A percentile compares a stretch with the other conserved stretches of the same genome.
Evolutionary conservation across 2,113 vertebrate species (phyloP).

Genomic region (Eubucco bourcierii): DNA sequence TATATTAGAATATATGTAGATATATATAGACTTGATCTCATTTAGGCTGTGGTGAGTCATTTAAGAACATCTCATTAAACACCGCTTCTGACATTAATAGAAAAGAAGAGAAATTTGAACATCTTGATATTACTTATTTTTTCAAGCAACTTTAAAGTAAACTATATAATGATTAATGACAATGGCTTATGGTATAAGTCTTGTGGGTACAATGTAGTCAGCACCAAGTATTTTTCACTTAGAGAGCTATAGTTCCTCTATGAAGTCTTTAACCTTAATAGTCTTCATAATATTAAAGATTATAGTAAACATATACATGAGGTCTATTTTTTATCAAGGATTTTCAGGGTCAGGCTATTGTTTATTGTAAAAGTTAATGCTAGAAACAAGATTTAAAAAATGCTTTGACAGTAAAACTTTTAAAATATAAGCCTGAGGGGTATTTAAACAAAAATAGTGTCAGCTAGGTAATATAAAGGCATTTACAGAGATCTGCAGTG

Average conservation of each 20-base stretch:
- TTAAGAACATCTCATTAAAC: neutral
- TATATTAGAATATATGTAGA: neutral
- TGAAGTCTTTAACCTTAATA: neutral
- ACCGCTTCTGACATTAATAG: neutral
- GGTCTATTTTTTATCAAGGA: neutral
- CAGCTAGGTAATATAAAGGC: neutral
- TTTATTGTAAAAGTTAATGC: neutral
- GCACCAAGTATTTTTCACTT: neutral
- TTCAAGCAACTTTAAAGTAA: constrained; percentile 1
- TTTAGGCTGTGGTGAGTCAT: neutral
- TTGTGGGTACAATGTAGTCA: neutral
- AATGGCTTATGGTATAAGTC: neutral
- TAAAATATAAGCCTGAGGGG: neutral
- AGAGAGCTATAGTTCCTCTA: neutral
- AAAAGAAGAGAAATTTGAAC: neutral
- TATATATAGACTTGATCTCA: neutral
- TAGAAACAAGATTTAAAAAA: neutral
- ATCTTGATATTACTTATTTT: neutral
- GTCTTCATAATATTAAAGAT: neutral
- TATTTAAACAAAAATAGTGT: neutral
- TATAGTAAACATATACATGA: neutral
- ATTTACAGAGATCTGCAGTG: neutral
- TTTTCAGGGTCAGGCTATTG: neutral
- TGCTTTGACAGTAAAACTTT: neutral
- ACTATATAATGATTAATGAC: neutral